Base-by-base conservation (phyloP, 2,888 invertebrate species). In the Aphidoletes aphidimyza region DNA sequence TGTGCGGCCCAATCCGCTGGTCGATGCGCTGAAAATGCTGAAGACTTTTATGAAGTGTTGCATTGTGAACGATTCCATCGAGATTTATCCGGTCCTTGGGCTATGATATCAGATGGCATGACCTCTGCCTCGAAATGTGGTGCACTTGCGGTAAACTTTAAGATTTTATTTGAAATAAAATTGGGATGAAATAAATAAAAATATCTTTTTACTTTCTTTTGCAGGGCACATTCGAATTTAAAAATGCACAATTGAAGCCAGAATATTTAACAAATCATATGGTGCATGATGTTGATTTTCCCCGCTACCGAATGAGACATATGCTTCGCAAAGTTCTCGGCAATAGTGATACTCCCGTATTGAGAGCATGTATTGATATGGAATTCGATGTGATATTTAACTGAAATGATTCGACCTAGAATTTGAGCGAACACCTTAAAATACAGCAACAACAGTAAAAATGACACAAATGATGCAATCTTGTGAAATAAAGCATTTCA, bases 81-180 rank as follows among this genome's bases (percentile, higher is more conserved):
- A 39, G 86, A 86, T 39, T 45, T 85, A 45, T 84, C 85, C 34
- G 87, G 87, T 84, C 85, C 86, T 84, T 87, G 87, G 86, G 81
- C 85, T 54, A 86, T 87, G 86, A 19, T 87, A 6, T 85, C 86
- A 0, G 85, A 85, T 81, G 86, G 86, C 0, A 86, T 86, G 86
- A 5, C 8, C 6, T 85, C 69, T 49, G 86, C 86, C 83, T 86
- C 87, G 85, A 86, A 86, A 84, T 87, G 87, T 86, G 87, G 87
- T 54, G 86, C 86, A 45, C 85, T 85, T 37, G 85, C 30, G 34
- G 86, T 86, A 86, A 84, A 88, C 87, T 39, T 84, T 59, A n/a
- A n/a, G n/a, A n/a, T n/a, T n/a, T n/a, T n/a, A n/a, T n/a, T n/a
- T n/a, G n/a, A n/a, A n/a, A n/a, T n/a, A n/a, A n/a, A n/a, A n/a